Evolutionary conservation across 2,888 invertebrate genomes (phyloP).

Genomic region (Gandaritis pyraliata): DNA sequence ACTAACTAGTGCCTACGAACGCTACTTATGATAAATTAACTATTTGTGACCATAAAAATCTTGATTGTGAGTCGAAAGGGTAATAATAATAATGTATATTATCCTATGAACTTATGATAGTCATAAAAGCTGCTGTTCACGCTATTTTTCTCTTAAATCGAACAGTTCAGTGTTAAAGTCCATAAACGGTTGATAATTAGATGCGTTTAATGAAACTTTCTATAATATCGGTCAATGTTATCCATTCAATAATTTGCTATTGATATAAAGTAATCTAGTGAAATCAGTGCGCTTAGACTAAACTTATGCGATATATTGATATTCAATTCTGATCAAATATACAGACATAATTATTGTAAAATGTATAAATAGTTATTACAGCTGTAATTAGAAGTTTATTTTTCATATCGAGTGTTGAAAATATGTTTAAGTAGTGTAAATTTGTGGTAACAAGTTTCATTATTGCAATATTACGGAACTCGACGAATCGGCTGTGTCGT

Average conservation of each 20-base stretch:
- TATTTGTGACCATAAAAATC: slow-evolving; percentile 76
- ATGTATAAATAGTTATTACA: slow-evolving; percentile 85
- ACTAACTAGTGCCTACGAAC: slow-evolving; percentile 80
- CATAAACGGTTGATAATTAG: slow-evolving; percentile 69
- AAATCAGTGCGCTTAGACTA: slow-evolving; percentile 78
- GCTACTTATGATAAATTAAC: slow-evolving; percentile 82
- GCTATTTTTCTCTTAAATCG: slow-evolving; percentile 72
- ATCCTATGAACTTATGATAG: slow-evolving; percentile 71
- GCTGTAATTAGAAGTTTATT: slow-evolving; percentile 84
- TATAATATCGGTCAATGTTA: slow-evolving; percentile 56
- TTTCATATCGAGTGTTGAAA: slow-evolving; percentile 84
- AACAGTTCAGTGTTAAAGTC: slow-evolving; percentile 69
- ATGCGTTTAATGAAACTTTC: slow-evolving; percentile 64
- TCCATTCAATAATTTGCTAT: slow-evolving; percentile 64
- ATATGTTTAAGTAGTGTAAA: slow-evolving; percentile 81
- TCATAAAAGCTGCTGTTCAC: slow-evolving; percentile 64
- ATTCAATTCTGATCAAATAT: slow-evolving; percentile 66
- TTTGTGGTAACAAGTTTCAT: slow-evolving; percentile 76
- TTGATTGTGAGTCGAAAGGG: slow-evolving; percentile 82
- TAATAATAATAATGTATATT: slow-evolving; percentile 68
- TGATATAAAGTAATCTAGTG: slow-evolving; percentile 58
- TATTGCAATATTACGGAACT: slow-evolving; percentile 73
- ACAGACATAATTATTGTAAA: slow-evolving; percentile 73
- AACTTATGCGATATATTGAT: slow-evolving; percentile 64
- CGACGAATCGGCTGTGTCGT: slow-evolving; percentile 83